These are phyloP conservation scores for Volucella inflata DNA, from an alignment of 2,888 invertebrate genomes.

Conservation along the genomic window DNA sequence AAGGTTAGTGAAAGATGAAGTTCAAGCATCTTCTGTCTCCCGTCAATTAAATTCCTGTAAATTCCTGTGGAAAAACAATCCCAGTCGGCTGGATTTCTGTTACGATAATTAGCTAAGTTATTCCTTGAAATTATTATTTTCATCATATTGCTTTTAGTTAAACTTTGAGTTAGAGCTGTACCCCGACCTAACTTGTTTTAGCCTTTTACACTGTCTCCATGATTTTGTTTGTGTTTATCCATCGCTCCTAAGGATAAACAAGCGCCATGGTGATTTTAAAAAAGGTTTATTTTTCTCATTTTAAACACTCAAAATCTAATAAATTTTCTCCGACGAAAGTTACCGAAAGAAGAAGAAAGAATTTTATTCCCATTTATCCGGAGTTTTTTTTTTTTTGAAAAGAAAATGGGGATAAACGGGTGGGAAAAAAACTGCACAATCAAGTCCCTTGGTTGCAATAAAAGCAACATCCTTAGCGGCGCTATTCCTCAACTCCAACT, in stretches of 20 bases:
- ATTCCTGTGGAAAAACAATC: too few species aligned
- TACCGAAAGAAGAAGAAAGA: background rate
- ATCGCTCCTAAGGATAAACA: background rate
- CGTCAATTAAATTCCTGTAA: too few species aligned
- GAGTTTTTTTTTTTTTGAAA: background rate
- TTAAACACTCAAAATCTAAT: conserved; percentile 11
- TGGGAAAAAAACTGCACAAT: conserved; percentile 56
- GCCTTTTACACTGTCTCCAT: too few species aligned
- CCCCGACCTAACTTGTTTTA: too few species aligned
- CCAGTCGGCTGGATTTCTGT: too few species aligned
- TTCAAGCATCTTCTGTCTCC: too few species aligned
- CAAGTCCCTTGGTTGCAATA: conserved; percentile 69
- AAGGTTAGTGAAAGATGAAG: too few species aligned
- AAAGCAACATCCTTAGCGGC: conserved; percentile 47
- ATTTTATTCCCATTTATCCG: conserved; percentile 63
- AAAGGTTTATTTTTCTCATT: background rate
- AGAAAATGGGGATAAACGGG: background rate
- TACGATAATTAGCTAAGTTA: too few species aligned
- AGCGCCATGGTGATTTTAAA: conserved; percentile 14
- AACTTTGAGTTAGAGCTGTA: too few species aligned
- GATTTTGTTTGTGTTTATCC: background rate
- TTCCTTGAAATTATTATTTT: background rate
- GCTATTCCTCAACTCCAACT: conserved; percentile 11
- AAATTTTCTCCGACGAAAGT: conserved; percentile 10
- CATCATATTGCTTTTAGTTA: background rate